Conservation (phyloP, 2,888 invertebrate species). For the Hesperia comma region DNA sequence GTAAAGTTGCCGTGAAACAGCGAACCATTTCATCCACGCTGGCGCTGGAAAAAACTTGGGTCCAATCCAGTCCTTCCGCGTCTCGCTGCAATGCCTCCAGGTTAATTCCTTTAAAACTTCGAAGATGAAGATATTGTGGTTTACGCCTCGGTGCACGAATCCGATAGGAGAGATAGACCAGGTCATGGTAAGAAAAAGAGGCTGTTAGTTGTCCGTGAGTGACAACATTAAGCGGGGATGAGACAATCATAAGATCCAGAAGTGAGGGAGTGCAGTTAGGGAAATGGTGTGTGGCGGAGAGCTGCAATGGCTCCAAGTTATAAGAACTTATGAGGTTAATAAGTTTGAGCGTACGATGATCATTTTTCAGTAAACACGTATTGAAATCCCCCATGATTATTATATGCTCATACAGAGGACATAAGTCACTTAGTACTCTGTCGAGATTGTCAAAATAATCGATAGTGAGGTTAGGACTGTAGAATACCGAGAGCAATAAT, state of each 20-base stretch:
- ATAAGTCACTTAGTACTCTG: neutral
- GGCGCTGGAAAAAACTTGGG: neutral
- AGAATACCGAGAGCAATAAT: neutral
- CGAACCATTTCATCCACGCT: neutral
- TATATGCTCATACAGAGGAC: neutral
- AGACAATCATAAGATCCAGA: neutral
- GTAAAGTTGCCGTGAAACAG: neutral
- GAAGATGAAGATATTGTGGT: slow-evolving; percentile 10
- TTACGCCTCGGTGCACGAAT: slow-evolving; percentile 1
- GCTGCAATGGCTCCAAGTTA: neutral
- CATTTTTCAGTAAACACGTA: neutral
- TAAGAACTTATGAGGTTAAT: neutral
- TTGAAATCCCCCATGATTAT: slow-evolving; percentile 7
- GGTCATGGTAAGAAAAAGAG: neutral
- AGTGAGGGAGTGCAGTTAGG: neutral
- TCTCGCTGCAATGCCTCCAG: neutral
- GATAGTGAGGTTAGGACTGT: neutral
- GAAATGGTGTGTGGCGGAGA: neutral
- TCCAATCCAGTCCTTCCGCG: neutral
- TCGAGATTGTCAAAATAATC: slow-evolving; percentile 4
- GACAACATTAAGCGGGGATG: neutral
- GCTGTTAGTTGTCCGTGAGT: slow-evolving; percentile 1
- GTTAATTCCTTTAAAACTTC: slow-evolving; percentile 1
- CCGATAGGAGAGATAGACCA: neutral
- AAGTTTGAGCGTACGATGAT: neutral